Percentiles rank a stretch among this genome's conserved stretches.
These are phyloP conservation scores for Eupithecia tripunctaria DNA, from an alignment of 2,888 invertebrate species.

Conservation along the genomic window DNA sequence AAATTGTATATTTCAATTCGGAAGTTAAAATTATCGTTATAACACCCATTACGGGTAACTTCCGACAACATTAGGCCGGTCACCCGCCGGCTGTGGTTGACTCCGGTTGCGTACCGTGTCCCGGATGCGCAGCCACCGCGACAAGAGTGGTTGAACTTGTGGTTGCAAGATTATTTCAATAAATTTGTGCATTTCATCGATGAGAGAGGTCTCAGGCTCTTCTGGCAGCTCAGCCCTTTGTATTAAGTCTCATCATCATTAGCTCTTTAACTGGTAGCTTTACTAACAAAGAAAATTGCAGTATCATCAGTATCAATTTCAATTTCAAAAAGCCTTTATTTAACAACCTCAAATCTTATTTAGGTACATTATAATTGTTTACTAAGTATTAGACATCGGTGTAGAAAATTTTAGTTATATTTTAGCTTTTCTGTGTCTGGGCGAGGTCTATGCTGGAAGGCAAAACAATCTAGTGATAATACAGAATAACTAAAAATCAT, in stretches of 20 bases:
- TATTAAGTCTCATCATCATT: neutral
- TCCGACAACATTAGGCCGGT: neutral
- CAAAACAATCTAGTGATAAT: too few species aligned
- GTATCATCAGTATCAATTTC: too few species aligned
- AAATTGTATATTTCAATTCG: neutral
- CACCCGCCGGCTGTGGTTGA: neutral
- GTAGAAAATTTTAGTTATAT: too few species aligned
- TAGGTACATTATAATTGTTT: too few species aligned
- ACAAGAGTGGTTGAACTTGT: conserved; percentile 1
- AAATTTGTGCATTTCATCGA: neutral
- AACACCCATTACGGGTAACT: neutral
- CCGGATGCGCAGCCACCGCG: neutral
- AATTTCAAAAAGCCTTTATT: too few species aligned
- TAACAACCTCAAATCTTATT: too few species aligned
- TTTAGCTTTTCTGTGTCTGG: too few species aligned
- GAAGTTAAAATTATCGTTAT: neutral
- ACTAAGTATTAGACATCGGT: too few species aligned
- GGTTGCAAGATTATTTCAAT: neutral
- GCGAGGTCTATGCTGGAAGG: too few species aligned
- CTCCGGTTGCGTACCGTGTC: neutral
- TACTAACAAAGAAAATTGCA: too few species aligned
- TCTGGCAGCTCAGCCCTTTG: neutral
- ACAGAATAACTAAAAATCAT: too few species aligned
- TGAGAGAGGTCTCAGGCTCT: neutral
- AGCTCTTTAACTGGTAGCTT: neutral